A percentile compares a stretch with the other conserved stretches of the same genome.
Evolutionary conservation across 2,113 vertebrate genomes (phyloP).

Genomic region (Psittacula cyanocephala): DNA sequence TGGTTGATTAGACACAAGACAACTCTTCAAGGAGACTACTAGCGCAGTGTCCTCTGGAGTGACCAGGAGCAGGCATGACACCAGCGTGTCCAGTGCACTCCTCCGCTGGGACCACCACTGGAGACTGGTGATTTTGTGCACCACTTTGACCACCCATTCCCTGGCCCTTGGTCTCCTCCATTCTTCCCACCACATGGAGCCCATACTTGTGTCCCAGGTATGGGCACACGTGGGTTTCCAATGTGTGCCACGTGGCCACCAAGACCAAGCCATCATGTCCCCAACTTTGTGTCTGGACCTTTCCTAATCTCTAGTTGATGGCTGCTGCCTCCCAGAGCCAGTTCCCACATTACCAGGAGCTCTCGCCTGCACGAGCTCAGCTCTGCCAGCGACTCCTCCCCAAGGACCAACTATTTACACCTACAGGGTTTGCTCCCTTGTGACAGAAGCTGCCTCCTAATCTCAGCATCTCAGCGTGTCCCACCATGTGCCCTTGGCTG

Average conservation of each 20-base stretch:
- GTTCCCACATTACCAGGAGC: neutral
- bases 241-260: neutral
- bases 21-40: neutral
- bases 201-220: neutral
- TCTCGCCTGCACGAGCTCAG: neutral
- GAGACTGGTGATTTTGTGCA: neutral
- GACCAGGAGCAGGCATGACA: neutral
- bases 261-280: neutral
- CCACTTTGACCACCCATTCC: neutral
- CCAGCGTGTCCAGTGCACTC: neutral
- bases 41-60: neutral
- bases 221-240: neutral
- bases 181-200: neutral
- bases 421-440: neutral
- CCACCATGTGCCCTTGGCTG: neutral
- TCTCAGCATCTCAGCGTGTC: accelerated
- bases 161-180: neutral
- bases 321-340: neutral
- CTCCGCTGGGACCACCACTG: neutral
- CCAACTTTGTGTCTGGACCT: neutral
- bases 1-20: neutral
- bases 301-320: neutral
- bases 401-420: neutral
- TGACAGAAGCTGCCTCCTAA: neutral
- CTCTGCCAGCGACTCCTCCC: neutral